Evolutionary conservation across 1,140 invertebrate species (phyloP).

Genomic region (Scaptodrosophila lebanonensis): DNA sequence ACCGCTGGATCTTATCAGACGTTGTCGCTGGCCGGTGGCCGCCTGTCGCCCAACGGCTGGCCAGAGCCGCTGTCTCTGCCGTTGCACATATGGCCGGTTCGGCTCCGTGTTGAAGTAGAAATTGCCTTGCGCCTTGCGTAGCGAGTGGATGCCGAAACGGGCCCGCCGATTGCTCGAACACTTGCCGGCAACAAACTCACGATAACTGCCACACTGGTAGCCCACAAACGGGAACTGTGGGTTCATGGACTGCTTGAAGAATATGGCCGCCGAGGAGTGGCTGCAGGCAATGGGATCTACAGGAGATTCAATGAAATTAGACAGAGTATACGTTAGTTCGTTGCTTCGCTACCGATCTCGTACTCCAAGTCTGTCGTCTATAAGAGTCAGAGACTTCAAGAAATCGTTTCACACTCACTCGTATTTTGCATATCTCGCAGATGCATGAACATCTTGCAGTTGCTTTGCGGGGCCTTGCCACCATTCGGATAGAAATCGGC

Average conservation of each 20-base stretch:
- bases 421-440: constrained; percentile 62
- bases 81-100: constrained; percentile 54
- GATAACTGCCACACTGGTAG: constrained; percentile 81
- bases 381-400: neutral
- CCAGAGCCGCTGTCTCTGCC: constrained; percentile 11
- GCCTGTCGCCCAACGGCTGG: no score
- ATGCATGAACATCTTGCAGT: constrained; percentile 80
- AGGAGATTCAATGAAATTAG: neutral
- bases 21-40: no score
- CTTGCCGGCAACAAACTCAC: constrained; percentile 78
- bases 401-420: constrained; percentile 26
- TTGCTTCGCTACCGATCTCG: no score
- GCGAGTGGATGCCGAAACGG: constrained; percentile 70
- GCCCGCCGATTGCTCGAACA: constrained; percentile 51
- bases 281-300: constrained; percentile 83
- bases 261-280: constrained; percentile 83
- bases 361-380: no score
- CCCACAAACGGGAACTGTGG: constrained; percentile 79
- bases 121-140: constrained; percentile 39
- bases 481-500: constrained; percentile 93
- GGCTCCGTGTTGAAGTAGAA: constrained; percentile 61
- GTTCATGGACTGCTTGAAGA: constrained; percentile 83
- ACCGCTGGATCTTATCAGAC: no score
- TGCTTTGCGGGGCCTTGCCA: constrained; percentile 86
- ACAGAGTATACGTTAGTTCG: no score